These are phyloP conservation scores for Numida meleagris DNA, from an alignment of 2,113 vertebrate genomes.

Conservation along the genomic window DNA sequence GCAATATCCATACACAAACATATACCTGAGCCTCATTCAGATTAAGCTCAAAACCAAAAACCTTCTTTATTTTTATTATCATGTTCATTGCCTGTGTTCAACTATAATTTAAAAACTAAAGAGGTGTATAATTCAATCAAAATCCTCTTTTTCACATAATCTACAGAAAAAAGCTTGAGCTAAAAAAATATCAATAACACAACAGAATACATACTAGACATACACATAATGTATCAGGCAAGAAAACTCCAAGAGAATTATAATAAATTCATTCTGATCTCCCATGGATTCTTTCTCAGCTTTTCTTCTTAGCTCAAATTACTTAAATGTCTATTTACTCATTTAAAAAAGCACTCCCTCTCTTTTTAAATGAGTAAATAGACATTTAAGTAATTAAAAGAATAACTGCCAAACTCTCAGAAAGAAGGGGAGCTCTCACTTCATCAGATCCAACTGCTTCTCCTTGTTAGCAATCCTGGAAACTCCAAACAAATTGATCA, in stretches of 20 bases:
- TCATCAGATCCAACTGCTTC: background rate
- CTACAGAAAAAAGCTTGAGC: background rate
- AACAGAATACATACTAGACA: background rate
- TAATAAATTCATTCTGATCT: background rate
- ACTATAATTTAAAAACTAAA: constrained; percentile 28
- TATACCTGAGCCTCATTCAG: background rate
- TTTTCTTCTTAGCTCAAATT: background rate
- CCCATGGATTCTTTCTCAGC: background rate
- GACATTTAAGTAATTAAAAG: background rate
- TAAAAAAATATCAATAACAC: background rate
- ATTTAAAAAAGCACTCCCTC: background rate
- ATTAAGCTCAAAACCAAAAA: background rate
- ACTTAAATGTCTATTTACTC: background rate
- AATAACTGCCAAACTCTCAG: background rate
- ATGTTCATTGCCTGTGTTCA: background rate
- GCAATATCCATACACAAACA: background rate
- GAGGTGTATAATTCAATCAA: constrained; percentile 1
- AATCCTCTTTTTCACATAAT: background rate
- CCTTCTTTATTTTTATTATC: background rate
- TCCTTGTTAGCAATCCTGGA: background rate
- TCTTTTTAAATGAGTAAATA: too few relatives aligned
- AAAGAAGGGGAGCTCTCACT: background rate
- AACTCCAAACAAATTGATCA: background rate
- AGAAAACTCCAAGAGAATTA: background rate
- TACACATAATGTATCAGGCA: background rate